Evolutionary conservation across 2,888 invertebrate genomes (phyloP).

Genomic region (Xanthia togata): DNA sequence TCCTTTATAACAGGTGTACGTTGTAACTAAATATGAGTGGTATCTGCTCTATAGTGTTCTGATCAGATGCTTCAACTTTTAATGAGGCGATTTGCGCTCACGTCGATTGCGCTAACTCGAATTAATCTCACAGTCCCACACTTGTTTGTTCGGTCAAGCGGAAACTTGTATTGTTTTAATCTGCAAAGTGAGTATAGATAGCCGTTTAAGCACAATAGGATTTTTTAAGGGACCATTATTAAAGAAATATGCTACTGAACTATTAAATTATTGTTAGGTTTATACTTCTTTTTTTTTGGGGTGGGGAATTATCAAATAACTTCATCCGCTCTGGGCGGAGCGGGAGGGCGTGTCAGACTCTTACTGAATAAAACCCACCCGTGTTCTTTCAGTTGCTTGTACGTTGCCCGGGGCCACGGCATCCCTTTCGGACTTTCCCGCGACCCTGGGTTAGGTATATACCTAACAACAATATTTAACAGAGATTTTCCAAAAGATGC

Average conservation of each 20-base stretch:
- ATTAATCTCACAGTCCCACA: neutral
- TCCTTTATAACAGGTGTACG: conserved; percentile 63
- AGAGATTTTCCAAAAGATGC: neutral
- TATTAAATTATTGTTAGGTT: neutral
- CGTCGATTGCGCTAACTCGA: conserved; percentile 67
- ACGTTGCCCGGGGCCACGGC: no score
- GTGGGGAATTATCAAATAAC: no score
- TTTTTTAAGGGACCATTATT: neutral
- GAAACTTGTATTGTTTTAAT: neutral
- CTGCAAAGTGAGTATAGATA: neutral
- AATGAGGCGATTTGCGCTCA: conserved; percentile 75
- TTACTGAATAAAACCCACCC: no score
- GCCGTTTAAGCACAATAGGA: no score
- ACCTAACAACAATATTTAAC: neutral
- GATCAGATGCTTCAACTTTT: conserved; percentile 73
- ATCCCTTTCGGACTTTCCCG: no score
- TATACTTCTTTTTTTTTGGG: no score
- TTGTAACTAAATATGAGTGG: conserved; percentile 40
- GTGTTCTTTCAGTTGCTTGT: no score
- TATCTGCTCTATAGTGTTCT: conserved; percentile 52
- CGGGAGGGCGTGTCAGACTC: no score
- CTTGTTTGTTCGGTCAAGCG: neutral
- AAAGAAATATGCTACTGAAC: neutral
- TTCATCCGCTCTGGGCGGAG: no score
- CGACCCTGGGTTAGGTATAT: no score